Evolutionary conservation across 2,797 vertebrate genomes (phyloP), one percentile per base, ranked within the genome.

Genomic region (Gambusia yucatana): DNA sequence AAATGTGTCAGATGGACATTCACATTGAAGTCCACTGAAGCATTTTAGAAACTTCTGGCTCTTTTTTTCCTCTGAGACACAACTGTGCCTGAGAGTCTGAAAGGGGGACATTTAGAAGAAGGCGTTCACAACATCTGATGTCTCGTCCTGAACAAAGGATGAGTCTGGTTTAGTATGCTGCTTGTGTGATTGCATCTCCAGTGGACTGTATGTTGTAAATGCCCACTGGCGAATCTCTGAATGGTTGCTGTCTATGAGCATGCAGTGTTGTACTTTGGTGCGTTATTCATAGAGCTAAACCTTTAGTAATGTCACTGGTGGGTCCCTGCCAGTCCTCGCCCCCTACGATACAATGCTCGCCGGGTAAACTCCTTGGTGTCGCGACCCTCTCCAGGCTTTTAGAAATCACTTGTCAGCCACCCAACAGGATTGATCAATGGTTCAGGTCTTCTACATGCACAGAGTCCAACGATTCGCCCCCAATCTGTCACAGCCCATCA

Each of bases 11-110:
- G 89, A 84, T 84, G 91, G 89, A 92, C 88, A 44, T 85, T 71
- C 73, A 67, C 91, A 92, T 93, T 94, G 90, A 94, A 84, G 89
- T 86, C 86, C 91, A 92, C 89, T 91, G 91, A 89, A 92, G 91
- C 93, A 90, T 93, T 93, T 90, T 88, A 92, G 88, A 91, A 91
- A 90, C 93, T 91, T 94, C 86, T 92, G 91, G 86, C 85, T 91
- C 88, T 87, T 92, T 91, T 84, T 91, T n/a, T 33, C 22, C 73
- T 57, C 80, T 61, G 52, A 82, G 74, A 91, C 89, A 91, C 91
- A 92, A 93, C 90, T 85, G 79, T 78, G 81, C 84, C 82, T 84
- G 87, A 87, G 87, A 85, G 83, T 89, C 84, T 79, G 84, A 89
- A 88, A 86, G 87, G 87, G 77, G 86, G 81, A 79, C 74, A 88